Base-by-base conservation (phyloP, 35 echinoderm and acorn worm genomes). In the Acanthaster planci region DNA sequence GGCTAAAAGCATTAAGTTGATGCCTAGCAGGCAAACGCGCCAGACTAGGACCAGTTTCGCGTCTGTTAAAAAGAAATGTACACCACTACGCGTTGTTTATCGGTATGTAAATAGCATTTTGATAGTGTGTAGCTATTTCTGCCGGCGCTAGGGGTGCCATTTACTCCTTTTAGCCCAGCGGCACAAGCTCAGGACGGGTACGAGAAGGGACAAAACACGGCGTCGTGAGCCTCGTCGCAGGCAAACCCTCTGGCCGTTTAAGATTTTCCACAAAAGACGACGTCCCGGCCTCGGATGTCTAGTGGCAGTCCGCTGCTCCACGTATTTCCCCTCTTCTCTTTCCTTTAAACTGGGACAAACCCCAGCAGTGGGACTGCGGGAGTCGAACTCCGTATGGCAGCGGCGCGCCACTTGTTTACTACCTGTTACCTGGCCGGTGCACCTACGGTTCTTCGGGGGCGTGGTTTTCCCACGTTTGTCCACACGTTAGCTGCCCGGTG, bases 381-480 rank as follows among this genome's bases (percentile, higher is more conserved):
- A 29, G 19, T 54, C 52, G 52, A 9, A 18, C 19, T 59, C 19
- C 56, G 19, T 14, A 18, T 17, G 56, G 19, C 19, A 59, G 19
- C 26, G 18, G 30, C n/a, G 8, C 12, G 59, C 8, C 18, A 67
- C 64, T 72, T 72, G 64, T 72, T 72, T 72, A 72, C 64, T 23
- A 23, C 64, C 23, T 29, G 5, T 47, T 72, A 72, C 64, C 64
- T 72, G 64, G 7, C 12, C n/a, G n/a, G 64, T 72, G 64, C 64
- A 34, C 9, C n/a, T 14, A n/a, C n/a, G 5, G 0, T 59, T 6
- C 19, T 72, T 34, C 14, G 64, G 22, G 64, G 64, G 64, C 64
- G 64, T 72, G 64, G 64, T 72, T 72, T 72, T 72, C 64, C 64
- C 64, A 72, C 64, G 64, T 72, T 72, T 72, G 26, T 72, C 64